Base-by-base conservation (phyloP, 2,797 vertebrate genomes). In the Erethizon dorsatum region DNA sequence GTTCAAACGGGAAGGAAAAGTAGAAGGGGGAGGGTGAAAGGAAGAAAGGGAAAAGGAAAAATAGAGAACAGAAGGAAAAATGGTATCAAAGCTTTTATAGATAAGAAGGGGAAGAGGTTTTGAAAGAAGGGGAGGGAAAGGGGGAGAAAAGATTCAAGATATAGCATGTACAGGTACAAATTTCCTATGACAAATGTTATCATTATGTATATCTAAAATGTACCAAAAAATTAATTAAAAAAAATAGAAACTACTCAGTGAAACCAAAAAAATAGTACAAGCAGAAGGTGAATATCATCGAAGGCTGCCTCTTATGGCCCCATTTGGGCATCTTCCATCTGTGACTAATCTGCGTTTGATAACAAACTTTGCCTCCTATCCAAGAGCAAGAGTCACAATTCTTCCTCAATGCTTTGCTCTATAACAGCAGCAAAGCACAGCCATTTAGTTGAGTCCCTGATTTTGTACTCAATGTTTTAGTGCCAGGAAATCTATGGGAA, bases 351-450 rank as follows among this genome's bases (percentile, higher is more conserved):
- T n/a, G 15, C 5, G 9, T 84, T 88, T 83, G 37, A 33, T 45
- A 88, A 65, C 2, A 56, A 82, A 50, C 31, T 6, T 67, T 33
- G 7, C 24, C 26, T 61, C 26, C 86, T 63, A 31, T 50, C 17
- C 24, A 31, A 45, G 26, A 18, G 33, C 0, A 47, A 2, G 63
- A 63, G 33, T 3, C 26, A n/a, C 20, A 79, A 2, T 6, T 65
- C 2, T 8, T 20, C 15, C 22, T 13, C 5, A 59, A 31, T 13
- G 24, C 11, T 28, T 83, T 56, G 14, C 18, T 57, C n/a, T 69
- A 1, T 37, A 41, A 18, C 1, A 83, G 4, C 26, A 47, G 18
- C n/a, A 88, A 47, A 37, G 4, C 2, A 1, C 1, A 6, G 14
- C 0, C 1, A 12, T 17, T 59, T n/a, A 52, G 31, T 14, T 45